phyloP scores from a whole-genome alignment of 2,797 vertebrate genomes.

The Agapornis canus region DNA sequence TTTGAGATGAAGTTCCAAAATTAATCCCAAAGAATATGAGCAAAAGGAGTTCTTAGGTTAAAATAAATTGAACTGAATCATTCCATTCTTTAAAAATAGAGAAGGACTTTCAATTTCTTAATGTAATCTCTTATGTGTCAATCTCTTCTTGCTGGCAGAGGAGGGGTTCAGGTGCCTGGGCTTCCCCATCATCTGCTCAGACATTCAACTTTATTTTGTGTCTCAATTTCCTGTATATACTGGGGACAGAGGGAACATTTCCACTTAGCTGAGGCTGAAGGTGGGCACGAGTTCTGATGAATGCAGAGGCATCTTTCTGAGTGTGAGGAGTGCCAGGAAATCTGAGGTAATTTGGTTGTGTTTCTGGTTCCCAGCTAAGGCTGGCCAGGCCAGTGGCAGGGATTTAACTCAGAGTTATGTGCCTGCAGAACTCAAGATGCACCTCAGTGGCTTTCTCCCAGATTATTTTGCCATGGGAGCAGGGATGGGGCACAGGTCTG shows the following conservation, averaged over 20 bases:
- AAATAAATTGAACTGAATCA: background rate
- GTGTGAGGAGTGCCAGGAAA: background rate
- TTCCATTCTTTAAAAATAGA: background rate
- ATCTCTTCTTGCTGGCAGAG: background rate
- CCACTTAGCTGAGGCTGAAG: background rate
- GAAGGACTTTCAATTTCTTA: background rate
- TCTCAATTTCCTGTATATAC: background rate
- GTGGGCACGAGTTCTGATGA: background rate
- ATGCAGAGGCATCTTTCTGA: background rate
- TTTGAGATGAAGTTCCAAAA: slow-evolving; percentile 47
- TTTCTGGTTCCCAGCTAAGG: background rate
- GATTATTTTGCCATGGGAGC: background rate
- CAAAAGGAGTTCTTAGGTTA: background rate
- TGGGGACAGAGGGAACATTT: background rate
- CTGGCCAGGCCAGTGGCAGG: background rate
- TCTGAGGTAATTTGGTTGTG: background rate
- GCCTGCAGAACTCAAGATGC: background rate
- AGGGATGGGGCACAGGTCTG: background rate
- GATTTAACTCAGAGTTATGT: background rate
- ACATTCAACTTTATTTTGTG: background rate
- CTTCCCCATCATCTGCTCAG: background rate
- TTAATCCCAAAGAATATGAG: slow-evolving; percentile 23
- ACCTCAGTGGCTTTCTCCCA: background rate
- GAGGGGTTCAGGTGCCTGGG: background rate
- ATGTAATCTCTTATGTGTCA: background rate